These are phyloP conservation scores for Climacteris rufus DNA, from an alignment of 2,113 vertebrate species.

Conservation along the genomic window DNA sequence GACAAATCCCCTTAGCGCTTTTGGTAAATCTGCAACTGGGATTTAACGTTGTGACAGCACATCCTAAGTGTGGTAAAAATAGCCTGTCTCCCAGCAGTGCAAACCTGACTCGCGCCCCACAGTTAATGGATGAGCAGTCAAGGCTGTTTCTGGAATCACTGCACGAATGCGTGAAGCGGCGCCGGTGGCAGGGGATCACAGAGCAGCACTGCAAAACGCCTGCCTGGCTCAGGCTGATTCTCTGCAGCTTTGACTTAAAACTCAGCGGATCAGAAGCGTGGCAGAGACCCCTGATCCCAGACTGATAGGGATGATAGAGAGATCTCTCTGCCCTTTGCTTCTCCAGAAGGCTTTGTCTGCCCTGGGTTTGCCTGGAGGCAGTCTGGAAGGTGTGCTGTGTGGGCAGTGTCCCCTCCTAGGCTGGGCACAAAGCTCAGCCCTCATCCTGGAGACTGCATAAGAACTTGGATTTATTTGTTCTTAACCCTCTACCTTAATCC, in stretches of 20 bases:
- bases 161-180: background rate
- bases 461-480: background rate
- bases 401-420: background rate
- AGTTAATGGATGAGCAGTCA: conserved; percentile 11
- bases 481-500: background rate
- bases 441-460: background rate
- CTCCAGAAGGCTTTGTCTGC: background rate
- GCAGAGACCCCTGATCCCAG: background rate
- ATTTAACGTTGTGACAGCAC: conserved; percentile 40
- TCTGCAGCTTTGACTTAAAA: conserved; percentile 24
- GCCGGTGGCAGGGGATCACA: background rate
- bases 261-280: background rate
- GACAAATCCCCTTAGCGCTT: conserved; percentile 55
- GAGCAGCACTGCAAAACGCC: background rate
- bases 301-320: background rate
- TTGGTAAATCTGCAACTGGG: conserved; percentile 33
- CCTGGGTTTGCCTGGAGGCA: background rate
- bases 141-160: background rate
- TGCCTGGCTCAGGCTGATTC: background rate
- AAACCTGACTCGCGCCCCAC: background rate
- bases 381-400: background rate
- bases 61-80: conserved; percentile 42
- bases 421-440: background rate
- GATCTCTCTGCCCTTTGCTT: background rate
- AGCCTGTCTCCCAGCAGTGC: conserved; percentile 2